Evolutionary conservation across 2,113 vertebrate species (phyloP), one percentile per base, ranked within the genome.

Genomic region (Anoplopoma fimbria): DNA sequence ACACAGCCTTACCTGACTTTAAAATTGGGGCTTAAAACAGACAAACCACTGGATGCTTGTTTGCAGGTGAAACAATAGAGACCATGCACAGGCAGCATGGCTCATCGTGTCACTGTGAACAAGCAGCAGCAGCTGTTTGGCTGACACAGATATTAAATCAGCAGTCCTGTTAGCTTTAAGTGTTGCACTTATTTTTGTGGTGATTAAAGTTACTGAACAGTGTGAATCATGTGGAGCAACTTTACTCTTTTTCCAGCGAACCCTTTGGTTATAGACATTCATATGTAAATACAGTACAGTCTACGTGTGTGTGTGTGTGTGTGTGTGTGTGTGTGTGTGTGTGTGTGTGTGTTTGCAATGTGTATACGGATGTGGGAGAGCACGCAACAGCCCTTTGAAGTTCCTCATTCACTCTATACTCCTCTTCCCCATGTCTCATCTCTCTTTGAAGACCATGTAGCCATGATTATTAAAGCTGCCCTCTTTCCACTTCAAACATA

Each of bases 391-490:
- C 21, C 80, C 91, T 94, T 94, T 94, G 92, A 94, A 87, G 92
- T 92, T 91, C 79, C 85, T 93, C 91, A 90, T 92, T 91, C 87
- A 92, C 76, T 76, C 86, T 38, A 78, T 65, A 80, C 76, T 87
- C 84, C 80, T 84, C 84, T 92, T 90, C 81, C 84, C 72, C 82
- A 82, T 88, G 89, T 88, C 82, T 91, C 89, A 33, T 82, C 79
- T 89, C 83, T 88, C 92, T 93, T 93, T 94, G 92, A 93, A 93
- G 89, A 87, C 69, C 82, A 82, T 90, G 91, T 92, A 92, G 71
- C 81, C 75, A 87, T 92, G 88, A 92, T 90, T 92, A 93, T 93
- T 93, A 89, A 91, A 91, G 89, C 63, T 51, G 70, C 85, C 87
- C 75, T 87, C 83, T 83, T 87, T 90, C 79, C 19, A 92, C 91